Percentiles rank a stretch among this genome's conserved stretches.
Evolutionary conservation across 2,888 invertebrate genomes (phyloP).

Genomic region (Calameuta pallipes): DNA sequence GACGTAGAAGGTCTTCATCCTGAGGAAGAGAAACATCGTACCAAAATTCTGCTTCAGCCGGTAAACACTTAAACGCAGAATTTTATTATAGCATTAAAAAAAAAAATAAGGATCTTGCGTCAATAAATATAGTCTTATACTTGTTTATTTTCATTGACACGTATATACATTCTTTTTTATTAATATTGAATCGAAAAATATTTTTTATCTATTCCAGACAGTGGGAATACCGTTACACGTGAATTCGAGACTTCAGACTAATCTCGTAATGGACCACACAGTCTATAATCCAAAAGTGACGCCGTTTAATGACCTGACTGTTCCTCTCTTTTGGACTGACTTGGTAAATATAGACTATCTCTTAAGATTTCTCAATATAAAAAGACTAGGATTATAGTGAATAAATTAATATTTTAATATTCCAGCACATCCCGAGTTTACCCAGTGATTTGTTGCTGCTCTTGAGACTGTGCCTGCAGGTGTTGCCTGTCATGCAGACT

Average conservation of each 20-base stretch:
- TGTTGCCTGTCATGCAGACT: conserved; percentile 52
- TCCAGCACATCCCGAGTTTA: conserved; percentile 46
- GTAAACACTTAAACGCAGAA: conserved; percentile 41
- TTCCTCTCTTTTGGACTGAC: conserved; percentile 81
- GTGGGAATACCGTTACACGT: conserved; percentile 76
- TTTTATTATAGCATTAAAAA: neutral
- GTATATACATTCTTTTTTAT: neutral
- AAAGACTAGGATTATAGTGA: neutral
- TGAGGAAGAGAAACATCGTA: conserved; percentile 54
- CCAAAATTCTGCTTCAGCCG: conserved; percentile 57
- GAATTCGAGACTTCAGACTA: conserved; percentile 77
- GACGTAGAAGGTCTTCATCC: conserved; percentile 61
- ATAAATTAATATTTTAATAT: neutral
- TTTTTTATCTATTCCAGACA: conserved; percentile 62
- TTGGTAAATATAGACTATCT: conserved; percentile 68
- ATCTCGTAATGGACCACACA: conserved; percentile 75
- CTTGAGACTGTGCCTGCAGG: conserved; percentile 42
- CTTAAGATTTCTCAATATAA: neutral
- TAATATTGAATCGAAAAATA: neutral
- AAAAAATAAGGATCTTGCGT: neutral
- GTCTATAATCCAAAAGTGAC: conserved; percentile 72
- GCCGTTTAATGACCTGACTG: conserved; percentile 73
- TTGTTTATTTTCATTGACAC: neutral
- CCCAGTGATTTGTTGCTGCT: conserved; percentile 40
- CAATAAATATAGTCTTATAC: neutral